A percentile compares a stretch with the other conserved stretches of the same genome.
Conservation (phyloP, 2,888 invertebrate species). For the Endomychus coccineus region DNA sequence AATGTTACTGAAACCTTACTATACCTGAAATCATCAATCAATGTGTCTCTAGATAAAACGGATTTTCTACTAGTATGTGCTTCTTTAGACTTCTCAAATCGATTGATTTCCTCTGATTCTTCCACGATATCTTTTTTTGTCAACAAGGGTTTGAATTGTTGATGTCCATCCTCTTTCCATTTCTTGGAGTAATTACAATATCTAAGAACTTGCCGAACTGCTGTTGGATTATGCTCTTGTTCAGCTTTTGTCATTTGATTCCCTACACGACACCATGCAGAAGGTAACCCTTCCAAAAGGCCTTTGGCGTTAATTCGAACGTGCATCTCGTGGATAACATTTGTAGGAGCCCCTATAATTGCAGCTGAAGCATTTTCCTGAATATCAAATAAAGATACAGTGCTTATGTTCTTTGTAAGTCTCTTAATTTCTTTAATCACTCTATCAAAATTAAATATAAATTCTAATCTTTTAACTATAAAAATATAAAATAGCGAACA, state of each 20-base stretch:
- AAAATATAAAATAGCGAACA: too few species aligned
- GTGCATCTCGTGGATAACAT: constrained; percentile 79
- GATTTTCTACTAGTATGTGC: constrained; percentile 57
- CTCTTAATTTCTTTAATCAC: too few species aligned
- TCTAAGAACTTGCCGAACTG: constrained; percentile 84
- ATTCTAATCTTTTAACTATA: too few species aligned
- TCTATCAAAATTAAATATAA: too few species aligned
- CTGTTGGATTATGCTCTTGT: constrained; percentile 82
- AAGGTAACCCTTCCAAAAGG: constrained; percentile 76
- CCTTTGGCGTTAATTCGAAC: constrained; percentile 82
- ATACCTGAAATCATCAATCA: too few species aligned
- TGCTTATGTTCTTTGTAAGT: too few species aligned
- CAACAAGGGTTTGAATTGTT: constrained; percentile 72
- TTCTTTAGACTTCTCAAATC: constrained; percentile 65
- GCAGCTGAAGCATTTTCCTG: constrained; percentile 45
- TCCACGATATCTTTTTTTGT: constrained; percentile 74
- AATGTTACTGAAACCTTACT: too few species aligned
- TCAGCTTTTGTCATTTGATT: constrained; percentile 80
- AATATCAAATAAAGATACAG: too few species aligned
- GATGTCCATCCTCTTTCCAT: constrained; percentile 65
- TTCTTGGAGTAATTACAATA: constrained; percentile 84
- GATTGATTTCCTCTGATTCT: constrained; percentile 75
- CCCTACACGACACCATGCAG: constrained; percentile 72
- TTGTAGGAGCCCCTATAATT: constrained; percentile 76
- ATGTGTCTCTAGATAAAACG: constrained; percentile 10